Percentiles rank a stretch among this genome's conserved stretches.
Evolutionary conservation across 2,113 vertebrate species (phyloP).

Genomic region (Xiphophorus maculatus): DNA sequence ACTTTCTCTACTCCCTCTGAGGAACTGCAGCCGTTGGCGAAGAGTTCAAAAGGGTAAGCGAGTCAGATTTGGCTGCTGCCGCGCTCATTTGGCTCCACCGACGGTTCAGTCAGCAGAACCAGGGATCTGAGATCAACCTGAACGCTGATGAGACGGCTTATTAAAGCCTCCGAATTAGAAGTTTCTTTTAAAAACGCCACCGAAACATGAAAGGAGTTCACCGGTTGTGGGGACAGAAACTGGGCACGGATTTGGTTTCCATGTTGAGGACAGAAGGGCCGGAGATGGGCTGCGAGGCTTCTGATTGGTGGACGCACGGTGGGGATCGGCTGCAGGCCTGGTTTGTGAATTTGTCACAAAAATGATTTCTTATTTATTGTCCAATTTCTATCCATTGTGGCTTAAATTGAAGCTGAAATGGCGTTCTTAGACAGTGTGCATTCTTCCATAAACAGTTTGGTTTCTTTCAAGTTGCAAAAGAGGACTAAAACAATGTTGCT

Average conservation of each 20-base stretch:
- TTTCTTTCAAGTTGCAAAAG: too few relatives aligned
- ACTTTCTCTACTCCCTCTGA: conserved; percentile 25
- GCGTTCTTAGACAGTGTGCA: too few relatives aligned
- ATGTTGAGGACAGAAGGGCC: conserved; percentile 7
- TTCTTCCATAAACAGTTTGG: too few relatives aligned
- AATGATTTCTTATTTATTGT: conserved; percentile 4
- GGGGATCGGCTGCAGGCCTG: conserved; percentile 3
- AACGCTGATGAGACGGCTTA: conserved; percentile 18
- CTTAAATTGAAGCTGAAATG: too few relatives aligned
- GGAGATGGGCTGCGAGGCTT: conserved; percentile 5
- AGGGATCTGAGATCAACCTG: conserved; percentile 27
- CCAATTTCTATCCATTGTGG: too few relatives aligned
- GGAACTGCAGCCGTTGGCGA: conserved; percentile 45
- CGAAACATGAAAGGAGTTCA: conserved; percentile 4
- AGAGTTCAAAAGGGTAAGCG: conserved; percentile 58
- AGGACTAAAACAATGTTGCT: too few relatives aligned
- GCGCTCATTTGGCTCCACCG: conserved; percentile 35
- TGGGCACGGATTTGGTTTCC: neutral
- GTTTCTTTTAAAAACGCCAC: conserved; percentile 6
- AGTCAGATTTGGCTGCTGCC: conserved; percentile 45
- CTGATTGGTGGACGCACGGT: neutral
- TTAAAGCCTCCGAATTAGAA: conserved; percentile 16
- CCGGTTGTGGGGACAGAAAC: neutral
- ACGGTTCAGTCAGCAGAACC: conserved; percentile 22
- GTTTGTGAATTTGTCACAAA: conserved; percentile 27